These are phyloP conservation scores for Abramis brama DNA, from an alignment of 2,113 vertebrate genomes.

Conservation along the genomic window DNA sequence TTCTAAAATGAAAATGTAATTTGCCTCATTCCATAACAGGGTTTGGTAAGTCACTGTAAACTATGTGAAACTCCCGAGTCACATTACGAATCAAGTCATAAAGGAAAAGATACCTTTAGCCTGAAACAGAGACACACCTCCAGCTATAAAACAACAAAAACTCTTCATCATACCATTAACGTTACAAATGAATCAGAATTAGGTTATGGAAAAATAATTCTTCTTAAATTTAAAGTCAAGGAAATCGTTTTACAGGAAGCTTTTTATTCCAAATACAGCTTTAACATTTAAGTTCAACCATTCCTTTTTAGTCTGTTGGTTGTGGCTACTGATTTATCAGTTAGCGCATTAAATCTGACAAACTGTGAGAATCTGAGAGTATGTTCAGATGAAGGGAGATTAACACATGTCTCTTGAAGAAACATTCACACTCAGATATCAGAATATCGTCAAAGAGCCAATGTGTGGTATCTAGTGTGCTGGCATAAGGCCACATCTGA, in stretches of 20 bases:
- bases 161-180: background rate
- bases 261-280: background rate
- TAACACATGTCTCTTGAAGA: background rate
- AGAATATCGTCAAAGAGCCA: background rate
- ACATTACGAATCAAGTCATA: background rate
- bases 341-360: background rate
- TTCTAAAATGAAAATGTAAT: background rate
- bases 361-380: background rate
- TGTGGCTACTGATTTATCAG: background rate
- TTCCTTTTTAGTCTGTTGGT: background rate
- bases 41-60: background rate
- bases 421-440: background rate
- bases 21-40: background rate
- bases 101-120: background rate
- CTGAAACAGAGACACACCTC: background rate
- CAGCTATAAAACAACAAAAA: background rate
- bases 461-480: background rate
- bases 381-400: background rate
- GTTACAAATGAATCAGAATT: background rate
- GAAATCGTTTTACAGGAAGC: background rate
- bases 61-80: background rate
- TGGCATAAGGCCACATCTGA: background rate
- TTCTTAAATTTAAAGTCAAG: background rate
- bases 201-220: too few species aligned
- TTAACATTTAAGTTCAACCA: background rate